Conservation (phyloP, 2,797 vertebrate species). For the Melanotaenia trifasciata region DNA sequence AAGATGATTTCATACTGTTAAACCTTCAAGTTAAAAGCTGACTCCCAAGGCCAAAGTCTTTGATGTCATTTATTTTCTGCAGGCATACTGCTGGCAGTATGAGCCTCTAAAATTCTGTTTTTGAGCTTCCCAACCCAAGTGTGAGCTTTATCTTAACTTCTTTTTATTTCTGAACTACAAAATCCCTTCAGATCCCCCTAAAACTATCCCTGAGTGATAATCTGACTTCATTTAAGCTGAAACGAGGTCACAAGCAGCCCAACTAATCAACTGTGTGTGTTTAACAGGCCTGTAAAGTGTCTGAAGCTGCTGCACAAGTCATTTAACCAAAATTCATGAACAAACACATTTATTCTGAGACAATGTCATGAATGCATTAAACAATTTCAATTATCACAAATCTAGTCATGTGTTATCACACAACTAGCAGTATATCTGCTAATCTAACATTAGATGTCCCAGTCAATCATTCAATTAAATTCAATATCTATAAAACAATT, state of each 20-base stretch:
- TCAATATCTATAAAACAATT: background rate
- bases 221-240: conserved; percentile 21
- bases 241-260: conserved; percentile 33
- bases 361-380: background rate
- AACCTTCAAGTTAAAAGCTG: conserved; percentile 10
- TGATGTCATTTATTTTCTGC: conserved; percentile 36
- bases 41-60: conserved; percentile 32
- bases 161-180: conserved; percentile 29
- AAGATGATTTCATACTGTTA: conserved; percentile 30
- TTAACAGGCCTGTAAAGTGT: background rate
- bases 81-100: conserved; percentile 18
- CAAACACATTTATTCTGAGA: background rate
- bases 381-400: background rate
- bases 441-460: too few relatives aligned
- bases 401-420: background rate
- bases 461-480: background rate
- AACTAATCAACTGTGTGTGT: background rate
- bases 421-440: background rate
- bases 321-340: conserved; percentile 14
- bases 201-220: conserved; percentile 33
- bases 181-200: conserved; percentile 46
- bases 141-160: conserved; percentile 50
- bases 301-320: background rate
- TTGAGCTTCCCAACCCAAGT: conserved; percentile 45
- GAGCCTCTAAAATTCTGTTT: conserved; percentile 19